These are phyloP conservation scores for Campylomormyrus tamandua DNA, from an alignment of 2,113 vertebrate species.

Conservation along the genomic window DNA sequence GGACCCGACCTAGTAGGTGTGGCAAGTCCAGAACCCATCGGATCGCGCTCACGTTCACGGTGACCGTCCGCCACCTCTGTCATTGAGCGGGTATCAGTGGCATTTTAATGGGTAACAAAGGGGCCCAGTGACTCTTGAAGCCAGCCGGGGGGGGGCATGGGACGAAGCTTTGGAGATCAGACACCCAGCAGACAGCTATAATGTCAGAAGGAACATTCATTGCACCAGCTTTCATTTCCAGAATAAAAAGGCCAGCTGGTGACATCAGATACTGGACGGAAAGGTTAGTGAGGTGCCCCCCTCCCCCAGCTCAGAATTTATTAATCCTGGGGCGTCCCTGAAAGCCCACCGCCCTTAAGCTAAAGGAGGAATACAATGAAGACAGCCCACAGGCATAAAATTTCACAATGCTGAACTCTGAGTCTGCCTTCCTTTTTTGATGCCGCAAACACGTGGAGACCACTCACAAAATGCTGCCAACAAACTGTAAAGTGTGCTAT, in stretches of 20 bases:
- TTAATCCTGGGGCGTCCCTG: slow-evolving; percentile 22
- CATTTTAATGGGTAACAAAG: slow-evolving; percentile 37
- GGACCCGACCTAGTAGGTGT: slow-evolving; percentile 27
- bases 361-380: slow-evolving; percentile 19
- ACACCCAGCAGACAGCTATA: slow-evolving; percentile 7
- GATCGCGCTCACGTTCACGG: neutral
- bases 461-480: neutral
- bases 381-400: neutral
- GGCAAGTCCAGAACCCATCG: too few relatives aligned
- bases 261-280: slow-evolving; percentile 28
- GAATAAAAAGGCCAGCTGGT: slow-evolving; percentile 21
- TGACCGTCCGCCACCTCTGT: neutral
- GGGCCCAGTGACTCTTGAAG: slow-evolving; percentile 14
- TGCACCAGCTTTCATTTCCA: slow-evolving; percentile 2
- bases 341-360: neutral
- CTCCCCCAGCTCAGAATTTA: slow-evolving; percentile 27
- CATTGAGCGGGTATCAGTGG: slow-evolving; percentile 25
- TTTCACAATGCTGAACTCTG: neutral
- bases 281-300: slow-evolving; percentile 46
- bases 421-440: neutral
- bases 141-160: slow-evolving; percentile 4
- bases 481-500: neutral
- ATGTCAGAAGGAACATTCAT: slow-evolving; percentile 31
- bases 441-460: neutral
- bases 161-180: slow-evolving; percentile 32